Conservation (phyloP, 2,888 invertebrate genomes). For the Linnaemya vulpina region DNA sequence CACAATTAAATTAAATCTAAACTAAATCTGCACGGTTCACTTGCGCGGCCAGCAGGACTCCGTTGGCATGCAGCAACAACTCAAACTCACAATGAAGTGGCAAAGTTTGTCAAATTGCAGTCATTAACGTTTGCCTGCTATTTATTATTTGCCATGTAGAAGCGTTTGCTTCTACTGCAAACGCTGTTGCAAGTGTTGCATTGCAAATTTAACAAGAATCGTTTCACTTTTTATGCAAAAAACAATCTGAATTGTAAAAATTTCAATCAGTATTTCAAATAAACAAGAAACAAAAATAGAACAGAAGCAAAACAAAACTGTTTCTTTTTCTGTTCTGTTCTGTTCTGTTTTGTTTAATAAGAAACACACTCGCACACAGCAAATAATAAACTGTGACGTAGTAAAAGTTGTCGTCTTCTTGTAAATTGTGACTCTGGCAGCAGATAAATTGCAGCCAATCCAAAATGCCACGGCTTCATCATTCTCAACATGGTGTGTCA, state of each 20-base stretch:
- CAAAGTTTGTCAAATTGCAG: conserved; percentile 69
- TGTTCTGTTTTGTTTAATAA: no score
- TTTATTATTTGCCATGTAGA: conserved; percentile 68
- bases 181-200: conserved; percentile 10
- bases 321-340: not conserved
- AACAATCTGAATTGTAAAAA: conserved; percentile 53
- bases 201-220: conserved; percentile 33
- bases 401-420: conserved; percentile 40
- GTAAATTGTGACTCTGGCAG: conserved; percentile 21
- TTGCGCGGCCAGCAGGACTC: not conserved
- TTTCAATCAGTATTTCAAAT: conserved; percentile 57
- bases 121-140: conserved; percentile 71
- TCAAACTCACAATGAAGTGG: conserved; percentile 35
- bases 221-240: conserved; percentile 37
- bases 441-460: conserved; percentile 69
- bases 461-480: conserved; percentile 42
- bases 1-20: no score
- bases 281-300: conserved; percentile 36
- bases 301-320: conserved; percentile 7
- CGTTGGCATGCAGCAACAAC: not conserved
- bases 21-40: conserved; percentile 11
- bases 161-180: conserved; percentile 20
- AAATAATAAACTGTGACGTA: conserved; percentile 7
- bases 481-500: conserved; percentile 62
- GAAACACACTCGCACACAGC: not conserved